These are phyloP conservation scores for Lacerta agilis DNA, from an alignment of 2,797 vertebrate genomes.

Conservation along the genomic window DNA sequence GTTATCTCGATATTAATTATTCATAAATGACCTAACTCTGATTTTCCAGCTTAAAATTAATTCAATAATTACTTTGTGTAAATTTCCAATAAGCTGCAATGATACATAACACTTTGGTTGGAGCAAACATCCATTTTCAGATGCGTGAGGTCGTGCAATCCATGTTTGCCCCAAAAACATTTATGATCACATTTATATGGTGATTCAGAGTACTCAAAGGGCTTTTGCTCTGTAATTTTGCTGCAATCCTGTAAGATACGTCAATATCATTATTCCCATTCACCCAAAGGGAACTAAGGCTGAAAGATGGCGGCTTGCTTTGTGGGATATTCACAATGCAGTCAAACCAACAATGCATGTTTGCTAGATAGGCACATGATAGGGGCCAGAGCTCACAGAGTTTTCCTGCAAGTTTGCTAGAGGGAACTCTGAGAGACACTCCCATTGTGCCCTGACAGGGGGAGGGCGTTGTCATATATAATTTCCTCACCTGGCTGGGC, in stretches of 20 bases:
- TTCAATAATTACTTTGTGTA: neutral
- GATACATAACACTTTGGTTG: neutral
- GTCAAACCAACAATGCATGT: no score
- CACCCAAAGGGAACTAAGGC: neutral
- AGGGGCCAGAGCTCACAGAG: no score
- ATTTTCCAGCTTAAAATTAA: slow-evolving; percentile 33
- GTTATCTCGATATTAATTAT: neutral
- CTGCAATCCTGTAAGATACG: neutral
- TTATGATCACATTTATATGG: neutral
- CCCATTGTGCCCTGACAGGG: no score
- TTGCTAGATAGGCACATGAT: no score
- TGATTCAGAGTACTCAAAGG: neutral
- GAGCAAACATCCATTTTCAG: slow-evolving; percentile 9
- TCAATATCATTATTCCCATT: neutral
- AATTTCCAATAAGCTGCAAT: neutral
- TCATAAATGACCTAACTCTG: slow-evolving; percentile 16
- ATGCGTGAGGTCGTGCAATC: neutral
- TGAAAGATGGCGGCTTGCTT: neutral
- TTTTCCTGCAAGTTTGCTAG: no score
- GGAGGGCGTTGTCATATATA: no score
- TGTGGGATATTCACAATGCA: no score
- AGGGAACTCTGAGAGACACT: no score
- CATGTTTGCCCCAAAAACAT: neutral
- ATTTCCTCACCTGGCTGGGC: no score
- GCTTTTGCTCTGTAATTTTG: neutral